phyloP scores from a whole-genome alignment of 2,113 vertebrate genomes.

The Brachyhypopomus occidentalis region DNA sequence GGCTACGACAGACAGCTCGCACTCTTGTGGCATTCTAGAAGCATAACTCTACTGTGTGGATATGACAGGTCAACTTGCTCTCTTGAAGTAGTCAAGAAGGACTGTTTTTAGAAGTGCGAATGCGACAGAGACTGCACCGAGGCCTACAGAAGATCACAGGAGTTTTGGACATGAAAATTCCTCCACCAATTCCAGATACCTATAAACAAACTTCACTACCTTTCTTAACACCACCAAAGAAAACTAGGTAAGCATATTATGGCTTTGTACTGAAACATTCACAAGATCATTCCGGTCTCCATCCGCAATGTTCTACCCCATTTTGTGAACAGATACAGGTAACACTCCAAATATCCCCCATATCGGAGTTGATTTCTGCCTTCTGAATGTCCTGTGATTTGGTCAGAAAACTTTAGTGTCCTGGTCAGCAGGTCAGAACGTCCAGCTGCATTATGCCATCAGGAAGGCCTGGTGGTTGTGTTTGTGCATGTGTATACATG shows the following conservation, averaged over 20 bases:
- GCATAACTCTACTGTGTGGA: not conserved
- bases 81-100: not conserved
- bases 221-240: not conserved
- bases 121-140: not conserved
- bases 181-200: not conserved
- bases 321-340: slow-evolving; percentile 2
- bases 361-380: not conserved
- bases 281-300: slow-evolving; percentile 7
- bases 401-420: slow-evolving; percentile 36
- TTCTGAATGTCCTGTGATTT: slow-evolving; percentile 27
- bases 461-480: slow-evolving; percentile 47
- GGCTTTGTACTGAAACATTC: slow-evolving; percentile 7
- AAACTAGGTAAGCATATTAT: no score
- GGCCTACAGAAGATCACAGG: not conserved
- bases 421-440: slow-evolving; percentile 13
- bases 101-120: not conserved
- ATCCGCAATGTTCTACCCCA: not conserved
- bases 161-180: not conserved
- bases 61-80: not conserved
- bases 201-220: not conserved
- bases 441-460: slow-evolving; percentile 48
- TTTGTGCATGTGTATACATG: no score
- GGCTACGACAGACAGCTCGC: not conserved
- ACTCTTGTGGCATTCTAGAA: not conserved
- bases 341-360: slow-evolving; percentile 34